Conservation (phyloP, 2,888 invertebrate genomes). For the Oscheius myriophilus region DNA sequence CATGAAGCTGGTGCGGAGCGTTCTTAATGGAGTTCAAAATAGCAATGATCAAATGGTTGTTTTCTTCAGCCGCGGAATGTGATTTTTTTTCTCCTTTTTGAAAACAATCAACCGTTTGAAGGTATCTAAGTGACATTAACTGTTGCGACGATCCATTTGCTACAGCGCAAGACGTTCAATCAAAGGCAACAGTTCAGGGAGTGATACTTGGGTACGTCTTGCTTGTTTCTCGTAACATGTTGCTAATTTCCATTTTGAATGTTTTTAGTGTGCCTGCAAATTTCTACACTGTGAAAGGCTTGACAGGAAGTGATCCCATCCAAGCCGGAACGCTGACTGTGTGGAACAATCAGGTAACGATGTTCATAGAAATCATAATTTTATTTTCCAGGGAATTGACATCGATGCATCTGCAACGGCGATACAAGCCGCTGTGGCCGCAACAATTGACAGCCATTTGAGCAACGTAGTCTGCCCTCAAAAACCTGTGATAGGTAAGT, state of each 20-base stretch:
- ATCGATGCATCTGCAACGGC: conserved; percentile 10
- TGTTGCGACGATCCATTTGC: no score
- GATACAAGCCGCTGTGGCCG: conserved; percentile 30
- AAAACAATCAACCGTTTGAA: no score
- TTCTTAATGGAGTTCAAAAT: no score
- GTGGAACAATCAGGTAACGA: conserved; percentile 15
- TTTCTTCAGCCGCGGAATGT: no score
- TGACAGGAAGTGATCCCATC: conserved; percentile 40
- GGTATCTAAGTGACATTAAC: no score
- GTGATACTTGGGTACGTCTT: conserved; percentile 20
- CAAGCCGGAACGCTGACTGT: conserved; percentile 38
- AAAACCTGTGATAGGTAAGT: conserved; percentile 31
- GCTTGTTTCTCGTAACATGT: background rate
- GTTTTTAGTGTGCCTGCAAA: no score
- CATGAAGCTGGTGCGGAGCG: no score
- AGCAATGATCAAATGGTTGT: no score
- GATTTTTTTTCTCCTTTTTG: no score
- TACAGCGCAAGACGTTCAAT: no score
- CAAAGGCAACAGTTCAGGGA: conserved; percentile 22
- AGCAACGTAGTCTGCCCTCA: conserved; percentile 33
- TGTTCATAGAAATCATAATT: background rate
- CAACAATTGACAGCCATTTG: conserved; percentile 32
- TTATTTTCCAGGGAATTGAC: conserved; percentile 7
- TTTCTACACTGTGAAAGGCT: conserved; percentile 26
- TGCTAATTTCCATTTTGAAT: conserved; percentile 16